Evolutionary conservation across 2,113 vertebrate species (phyloP).

Genomic region (Theristicus caerulescens): DNA sequence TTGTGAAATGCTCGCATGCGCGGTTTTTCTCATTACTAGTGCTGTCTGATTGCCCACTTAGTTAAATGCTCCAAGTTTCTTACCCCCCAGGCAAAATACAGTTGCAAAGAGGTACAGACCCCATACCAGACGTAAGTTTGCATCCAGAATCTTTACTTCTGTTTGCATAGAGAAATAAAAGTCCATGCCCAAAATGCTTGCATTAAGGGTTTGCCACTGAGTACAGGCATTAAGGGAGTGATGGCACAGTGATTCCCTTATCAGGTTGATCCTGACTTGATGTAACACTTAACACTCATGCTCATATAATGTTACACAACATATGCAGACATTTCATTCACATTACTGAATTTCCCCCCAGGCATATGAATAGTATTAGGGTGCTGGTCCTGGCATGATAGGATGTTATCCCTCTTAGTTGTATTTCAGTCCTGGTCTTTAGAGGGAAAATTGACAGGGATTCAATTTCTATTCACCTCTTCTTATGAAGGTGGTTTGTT

Average conservation of each 20-base stretch:
- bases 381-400: not conserved
- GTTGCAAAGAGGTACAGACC: not conserved
- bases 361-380: not conserved
- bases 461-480: not conserved
- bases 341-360: not conserved
- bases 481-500: not conserved
- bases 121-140: not conserved
- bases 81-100: not conserved
- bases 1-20: not conserved
- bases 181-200: not conserved
- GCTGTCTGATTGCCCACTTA: not conserved
- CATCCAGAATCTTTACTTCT: not conserved
- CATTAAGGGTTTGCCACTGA: not conserved
- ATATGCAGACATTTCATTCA: not conserved
- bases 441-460: not conserved
- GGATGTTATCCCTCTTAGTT: not conserved
- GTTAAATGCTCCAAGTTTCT: not conserved
- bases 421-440: not conserved
- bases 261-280: not conserved
- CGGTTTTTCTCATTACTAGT: not conserved
- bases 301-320: not conserved
- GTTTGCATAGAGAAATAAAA: not conserved
- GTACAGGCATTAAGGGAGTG: not conserved
- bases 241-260: not conserved
- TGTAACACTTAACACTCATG: not conserved